Conservation (phyloP, 2,113 vertebrate species). For the Brachyhypopomus occidentalis region DNA sequence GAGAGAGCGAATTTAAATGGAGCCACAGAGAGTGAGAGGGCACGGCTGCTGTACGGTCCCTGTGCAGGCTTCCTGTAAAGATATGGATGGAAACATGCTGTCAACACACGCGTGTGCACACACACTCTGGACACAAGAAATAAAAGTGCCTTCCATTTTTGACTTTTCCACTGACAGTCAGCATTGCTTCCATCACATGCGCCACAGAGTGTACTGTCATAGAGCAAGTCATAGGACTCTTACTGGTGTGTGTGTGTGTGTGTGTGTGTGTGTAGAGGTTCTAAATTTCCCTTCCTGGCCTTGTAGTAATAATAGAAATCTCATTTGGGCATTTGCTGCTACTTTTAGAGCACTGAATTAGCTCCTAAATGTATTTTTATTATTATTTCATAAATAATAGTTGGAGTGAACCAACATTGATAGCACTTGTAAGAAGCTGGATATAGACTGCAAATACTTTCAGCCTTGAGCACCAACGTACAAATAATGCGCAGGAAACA, state of each 20-base stretch:
- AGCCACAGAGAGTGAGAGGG: slow-evolving; percentile 6
- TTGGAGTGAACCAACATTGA: no score
- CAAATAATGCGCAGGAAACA: background rate
- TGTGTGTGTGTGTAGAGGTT: background rate
- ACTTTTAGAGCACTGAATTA: no score
- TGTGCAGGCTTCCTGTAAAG: slow-evolving; percentile 37
- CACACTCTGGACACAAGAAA: slow-evolving; percentile 14
- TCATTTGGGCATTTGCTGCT: background rate
- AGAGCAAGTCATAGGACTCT: background rate
- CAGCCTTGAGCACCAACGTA: background rate
- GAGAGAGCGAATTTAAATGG: no score
- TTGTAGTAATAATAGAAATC: background rate
- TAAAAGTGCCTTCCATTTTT: slow-evolving; percentile 2
- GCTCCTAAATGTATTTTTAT: no score
- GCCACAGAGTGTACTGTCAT: background rate
- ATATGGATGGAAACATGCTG: slow-evolving; percentile 29
- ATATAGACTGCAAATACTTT: no score
- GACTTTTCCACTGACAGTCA: slow-evolving; percentile 4
- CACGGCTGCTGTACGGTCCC: slow-evolving; percentile 13
- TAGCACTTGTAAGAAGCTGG: no score
- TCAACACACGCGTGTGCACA: slow-evolving; percentile 5
- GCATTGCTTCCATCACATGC: background rate
- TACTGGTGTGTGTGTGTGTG: background rate
- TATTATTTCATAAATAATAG: no score
- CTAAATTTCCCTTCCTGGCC: background rate